Conservation (phyloP, 2,797 vertebrate species). For the Poecile montanus region DNA sequence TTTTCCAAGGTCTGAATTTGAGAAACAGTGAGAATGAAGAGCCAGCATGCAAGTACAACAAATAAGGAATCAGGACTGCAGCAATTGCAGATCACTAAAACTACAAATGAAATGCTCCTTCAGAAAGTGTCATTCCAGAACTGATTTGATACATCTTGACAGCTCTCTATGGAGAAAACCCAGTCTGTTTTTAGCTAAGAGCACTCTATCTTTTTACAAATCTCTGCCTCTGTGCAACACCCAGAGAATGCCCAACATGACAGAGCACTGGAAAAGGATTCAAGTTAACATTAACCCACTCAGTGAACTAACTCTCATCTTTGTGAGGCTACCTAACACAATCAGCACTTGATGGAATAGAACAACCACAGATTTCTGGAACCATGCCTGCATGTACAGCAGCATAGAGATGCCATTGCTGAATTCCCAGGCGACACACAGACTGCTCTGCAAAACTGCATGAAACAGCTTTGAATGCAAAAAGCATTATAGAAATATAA, state of each 20-base stretch:
- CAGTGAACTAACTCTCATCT: neutral
- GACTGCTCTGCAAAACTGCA: neutral
- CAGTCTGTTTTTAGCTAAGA: neutral
- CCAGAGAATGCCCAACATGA: neutral
- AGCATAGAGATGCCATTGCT: neutral
- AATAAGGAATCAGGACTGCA: neutral
- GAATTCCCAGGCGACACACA: neutral
- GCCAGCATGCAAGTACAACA: neutral
- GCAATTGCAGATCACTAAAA: neutral
- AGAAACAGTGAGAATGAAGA: neutral
- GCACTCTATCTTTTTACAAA: neutral
- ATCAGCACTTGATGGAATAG: neutral
- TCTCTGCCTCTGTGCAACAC: fast-evolving
- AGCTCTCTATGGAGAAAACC: neutral
- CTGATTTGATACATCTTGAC: neutral
- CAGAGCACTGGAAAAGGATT: neutral
- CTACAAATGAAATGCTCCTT: neutral
- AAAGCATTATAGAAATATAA: neutral
- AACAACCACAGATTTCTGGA: neutral
- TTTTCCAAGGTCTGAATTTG: neutral
- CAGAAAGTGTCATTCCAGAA: neutral
- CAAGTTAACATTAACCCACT: neutral
- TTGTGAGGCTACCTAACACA: fast-evolving
- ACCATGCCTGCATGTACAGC: neutral
- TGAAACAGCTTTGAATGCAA: neutral